Conservation (phyloP, 1,140 invertebrate species). For the Orchesella cincta region DNA sequence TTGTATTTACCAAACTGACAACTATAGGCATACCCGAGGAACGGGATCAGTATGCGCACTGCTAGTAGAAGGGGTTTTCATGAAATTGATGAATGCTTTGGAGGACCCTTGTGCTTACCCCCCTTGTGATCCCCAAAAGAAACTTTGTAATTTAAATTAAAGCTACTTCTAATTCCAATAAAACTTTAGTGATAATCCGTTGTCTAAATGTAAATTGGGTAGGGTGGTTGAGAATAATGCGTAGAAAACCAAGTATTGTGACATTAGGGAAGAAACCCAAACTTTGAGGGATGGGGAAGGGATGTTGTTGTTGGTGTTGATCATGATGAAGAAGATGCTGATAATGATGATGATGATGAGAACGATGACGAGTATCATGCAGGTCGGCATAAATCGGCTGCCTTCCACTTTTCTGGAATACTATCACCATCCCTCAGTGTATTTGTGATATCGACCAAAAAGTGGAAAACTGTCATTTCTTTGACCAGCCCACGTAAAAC, state of each 20-base stretch:
- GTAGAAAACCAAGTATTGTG: too few relatives aligned
- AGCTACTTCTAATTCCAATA: too few relatives aligned
- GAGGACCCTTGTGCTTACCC: background rate
- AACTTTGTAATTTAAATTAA: too few relatives aligned
- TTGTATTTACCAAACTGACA: too few relatives aligned
- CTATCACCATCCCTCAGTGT: background rate
- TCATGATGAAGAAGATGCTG: background rate
- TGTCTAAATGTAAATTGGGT: too few relatives aligned
- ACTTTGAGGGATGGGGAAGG: background rate
- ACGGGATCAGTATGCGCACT: too few relatives aligned
- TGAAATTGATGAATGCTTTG: too few relatives aligned
- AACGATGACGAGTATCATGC: background rate
- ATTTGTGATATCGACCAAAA: background rate
- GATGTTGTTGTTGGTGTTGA: background rate
- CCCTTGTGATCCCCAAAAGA: too few relatives aligned
- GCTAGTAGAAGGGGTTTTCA: too few relatives aligned
- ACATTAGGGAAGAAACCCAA: background rate
- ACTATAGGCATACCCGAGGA: too few relatives aligned
- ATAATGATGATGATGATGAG: constrained; percentile 15
- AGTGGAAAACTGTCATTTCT: background rate
- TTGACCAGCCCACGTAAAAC: background rate
- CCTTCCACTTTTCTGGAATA: constrained; percentile 5
- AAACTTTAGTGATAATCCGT: too few relatives aligned
- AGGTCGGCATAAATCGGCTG: constrained; percentile 12
- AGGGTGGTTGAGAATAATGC: too few relatives aligned